Percentiles rank a stretch among this genome's conserved stretches.
phyloP scores from a whole-genome alignment of 2,113 vertebrate species.

The Alligator sinensis region DNA sequence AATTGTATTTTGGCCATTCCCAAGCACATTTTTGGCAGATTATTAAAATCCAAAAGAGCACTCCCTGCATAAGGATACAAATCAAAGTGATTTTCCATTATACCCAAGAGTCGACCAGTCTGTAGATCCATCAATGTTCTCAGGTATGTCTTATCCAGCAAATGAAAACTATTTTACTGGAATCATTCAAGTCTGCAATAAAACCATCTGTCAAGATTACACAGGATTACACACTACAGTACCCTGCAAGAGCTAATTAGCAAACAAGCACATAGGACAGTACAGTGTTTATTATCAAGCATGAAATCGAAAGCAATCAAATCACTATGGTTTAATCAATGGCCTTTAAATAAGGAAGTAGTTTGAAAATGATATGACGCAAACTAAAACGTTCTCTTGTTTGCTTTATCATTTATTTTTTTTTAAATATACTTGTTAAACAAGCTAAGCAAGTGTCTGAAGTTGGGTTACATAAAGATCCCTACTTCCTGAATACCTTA shows the following conservation, averaged over 20 bases:
- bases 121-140: neutral
- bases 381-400: neutral
- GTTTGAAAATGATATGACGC: neutral
- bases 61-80: neutral
- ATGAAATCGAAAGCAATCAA: conserved; percentile 32
- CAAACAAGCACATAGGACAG: conserved; percentile 31
- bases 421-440: neutral
- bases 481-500: neutral
- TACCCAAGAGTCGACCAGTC: neutral
- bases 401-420: neutral
- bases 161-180: neutral
- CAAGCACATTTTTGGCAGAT: neutral
- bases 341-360: conserved; percentile 53
- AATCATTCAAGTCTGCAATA: neutral
- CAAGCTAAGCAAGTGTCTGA: neutral
- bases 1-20: neutral
- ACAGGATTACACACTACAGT: neutral
- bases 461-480: neutral
- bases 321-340: conserved; percentile 42
- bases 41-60: fast-evolving
- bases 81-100: neutral
- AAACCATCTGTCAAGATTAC: neutral
- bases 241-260: conserved; percentile 7
- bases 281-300: conserved; percentile 30
- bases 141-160: neutral